These are phyloP conservation scores for Axea sp. DNA, from an alignment of 2,888 invertebrate species.

Conservation along the genomic window DNA sequence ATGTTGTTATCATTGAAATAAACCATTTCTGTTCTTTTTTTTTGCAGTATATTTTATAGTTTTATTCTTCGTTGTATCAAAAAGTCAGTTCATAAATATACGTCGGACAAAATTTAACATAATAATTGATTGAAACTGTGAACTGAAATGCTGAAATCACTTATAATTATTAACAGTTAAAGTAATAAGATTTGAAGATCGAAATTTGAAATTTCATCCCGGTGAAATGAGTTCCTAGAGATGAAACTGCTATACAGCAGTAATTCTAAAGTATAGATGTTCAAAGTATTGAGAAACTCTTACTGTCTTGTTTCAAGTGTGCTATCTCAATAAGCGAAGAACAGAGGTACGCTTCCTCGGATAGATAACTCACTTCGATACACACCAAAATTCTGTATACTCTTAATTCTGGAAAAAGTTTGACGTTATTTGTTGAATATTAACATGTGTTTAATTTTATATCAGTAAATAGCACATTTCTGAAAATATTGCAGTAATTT, in stretches of 20 bases:
- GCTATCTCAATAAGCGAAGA: constrained; percentile 46
- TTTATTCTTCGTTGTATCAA: constrained; percentile 13
- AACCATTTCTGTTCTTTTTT: constrained; percentile 17
- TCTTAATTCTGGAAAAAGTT: constrained; percentile 51
- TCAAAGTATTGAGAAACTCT: constrained; percentile 54
- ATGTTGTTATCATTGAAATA: constrained; percentile 50
- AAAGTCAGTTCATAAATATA: constrained; percentile 6
- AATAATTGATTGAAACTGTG: constrained; percentile 1
- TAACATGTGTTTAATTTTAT: constrained; percentile 51
- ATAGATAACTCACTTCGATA: constrained; percentile 25
- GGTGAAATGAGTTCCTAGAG: constrained; percentile 17
- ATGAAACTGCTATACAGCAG: constrained; percentile 11
- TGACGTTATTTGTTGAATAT: constrained; percentile 29
- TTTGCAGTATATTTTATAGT: background rate
- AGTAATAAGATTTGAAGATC: background rate
- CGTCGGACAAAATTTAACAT: background rate
- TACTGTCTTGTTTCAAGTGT: constrained; percentile 30
- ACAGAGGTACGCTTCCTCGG: constrained; percentile 31
- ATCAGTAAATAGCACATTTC: constrained; percentile 51
- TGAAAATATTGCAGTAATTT: constrained; percentile 53
- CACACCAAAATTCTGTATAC: constrained; percentile 28
- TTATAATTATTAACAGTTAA: constrained; percentile 10
- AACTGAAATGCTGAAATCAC: constrained; percentile 22
- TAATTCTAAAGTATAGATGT: constrained; percentile 49
- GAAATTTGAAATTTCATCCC: constrained; percentile 3